These are phyloP conservation scores for Drosophila prolongata DNA, from an alignment of 2,888 invertebrate species.

Conservation along the genomic window DNA sequence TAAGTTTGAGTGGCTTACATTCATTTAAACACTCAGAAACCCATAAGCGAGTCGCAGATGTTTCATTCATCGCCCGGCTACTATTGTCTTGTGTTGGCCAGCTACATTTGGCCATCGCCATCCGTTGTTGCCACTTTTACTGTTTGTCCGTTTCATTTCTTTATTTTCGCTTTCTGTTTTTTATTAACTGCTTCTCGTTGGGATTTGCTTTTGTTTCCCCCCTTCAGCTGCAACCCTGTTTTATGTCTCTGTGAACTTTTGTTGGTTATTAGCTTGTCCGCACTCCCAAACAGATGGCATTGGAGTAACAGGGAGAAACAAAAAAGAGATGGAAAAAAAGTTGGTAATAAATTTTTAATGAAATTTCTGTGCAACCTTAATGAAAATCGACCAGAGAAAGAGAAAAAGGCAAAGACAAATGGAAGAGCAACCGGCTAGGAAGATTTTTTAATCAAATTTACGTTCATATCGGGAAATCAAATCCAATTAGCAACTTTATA, in stretches of 20 bases:
- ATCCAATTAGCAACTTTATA: constrained; percentile 77
- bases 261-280: constrained; percentile 65
- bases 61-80: constrained; percentile 43
- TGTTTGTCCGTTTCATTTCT: constrained; percentile 42
- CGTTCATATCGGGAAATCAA: constrained; percentile 69
- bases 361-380: constrained; percentile 55
- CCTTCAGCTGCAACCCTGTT: constrained; percentile 48
- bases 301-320: neutral
- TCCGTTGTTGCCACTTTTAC: constrained; percentile 47
- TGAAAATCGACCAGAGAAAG: constrained; percentile 38
- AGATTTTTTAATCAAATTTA: constrained; percentile 57
- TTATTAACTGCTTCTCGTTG: constrained; percentile 60
- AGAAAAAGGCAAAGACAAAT: constrained; percentile 13
- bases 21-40: constrained; percentile 19
- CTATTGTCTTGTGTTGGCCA: constrained; percentile 34
- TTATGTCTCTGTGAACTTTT: constrained; percentile 61
- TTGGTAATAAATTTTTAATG: constrained; percentile 73
- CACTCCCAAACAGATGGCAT: constrained; percentile 46
- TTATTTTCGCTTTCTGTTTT: constrained; percentile 31
- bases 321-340: constrained; percentile 32
- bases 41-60: constrained; percentile 60
- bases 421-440: constrained; percentile 14
- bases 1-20: constrained; percentile 2
- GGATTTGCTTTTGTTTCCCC: constrained; percentile 19
- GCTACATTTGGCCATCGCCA: constrained; percentile 45